A percentile compares a stretch with the other conserved stretches of the same genome.
Evolutionary conservation across 1,140 invertebrate genomes (phyloP).

Genomic region (Brachionus rotundiformis): DNA sequence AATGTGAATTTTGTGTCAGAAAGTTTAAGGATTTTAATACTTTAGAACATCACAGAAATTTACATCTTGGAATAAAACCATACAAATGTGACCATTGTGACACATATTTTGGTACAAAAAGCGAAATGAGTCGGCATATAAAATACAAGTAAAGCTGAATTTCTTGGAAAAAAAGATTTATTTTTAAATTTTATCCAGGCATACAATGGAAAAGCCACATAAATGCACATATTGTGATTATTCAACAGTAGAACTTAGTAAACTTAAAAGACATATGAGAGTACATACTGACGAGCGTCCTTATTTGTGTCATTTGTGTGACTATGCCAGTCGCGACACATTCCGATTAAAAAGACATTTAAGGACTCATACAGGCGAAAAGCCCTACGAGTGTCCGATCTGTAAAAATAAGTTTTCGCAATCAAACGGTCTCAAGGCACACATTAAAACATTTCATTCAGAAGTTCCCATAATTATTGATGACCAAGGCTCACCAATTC

Average conservation of each 20-base stretch:
- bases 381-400: conserved; percentile 85
- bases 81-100: conserved; percentile 70
- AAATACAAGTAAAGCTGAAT: conserved; percentile 62
- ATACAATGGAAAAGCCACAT: conserved; percentile 92
- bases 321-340: conserved; percentile 93
- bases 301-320: conserved; percentile 82
- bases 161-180: conserved; percentile 63
- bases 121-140: conserved; percentile 87
- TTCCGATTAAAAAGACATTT: conserved; percentile 90
- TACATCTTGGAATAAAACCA: conserved; percentile 48
- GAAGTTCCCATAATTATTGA: conserved; percentile 63
- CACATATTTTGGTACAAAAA: conserved; percentile 89
- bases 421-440: conserved; percentile 83
- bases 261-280: conserved; percentile 85
- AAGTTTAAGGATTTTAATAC: conserved; percentile 12
- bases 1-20: conserved; percentile 44
- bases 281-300: conserved; percentile 82
- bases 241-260: conserved; percentile 87
- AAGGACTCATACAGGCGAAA: conserved; percentile 87
- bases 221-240: conserved; percentile 92
- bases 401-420: conserved; percentile 86
- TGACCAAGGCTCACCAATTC: background rate
- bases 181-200: conserved; percentile 64
- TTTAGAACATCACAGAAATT: conserved; percentile 26
- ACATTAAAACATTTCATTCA: conserved; percentile 81